Evolutionary conservation across 2,113 vertebrate species (phyloP).

Genomic region (Caloenas nicobarica): DNA sequence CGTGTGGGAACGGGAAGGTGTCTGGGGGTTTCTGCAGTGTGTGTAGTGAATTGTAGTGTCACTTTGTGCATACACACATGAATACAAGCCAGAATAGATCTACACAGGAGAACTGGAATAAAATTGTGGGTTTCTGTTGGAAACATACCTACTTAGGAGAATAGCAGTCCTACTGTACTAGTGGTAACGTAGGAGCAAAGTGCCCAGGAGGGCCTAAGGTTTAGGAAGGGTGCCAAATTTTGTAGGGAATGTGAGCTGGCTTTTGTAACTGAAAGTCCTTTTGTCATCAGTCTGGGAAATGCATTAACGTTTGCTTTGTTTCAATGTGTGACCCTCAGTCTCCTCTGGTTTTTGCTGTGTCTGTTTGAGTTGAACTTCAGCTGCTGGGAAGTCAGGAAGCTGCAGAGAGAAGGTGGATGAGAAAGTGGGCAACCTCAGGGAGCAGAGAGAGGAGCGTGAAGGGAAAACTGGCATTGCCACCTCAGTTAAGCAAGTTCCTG

Average conservation of each 20-base stretch:
- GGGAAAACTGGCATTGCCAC: not conserved
- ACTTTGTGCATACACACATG: not conserved
- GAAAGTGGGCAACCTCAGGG: not conserved
- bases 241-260: not conserved
- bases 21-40: not conserved
- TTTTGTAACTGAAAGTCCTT: not conserved
- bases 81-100: not conserved
- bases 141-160: fast-evolving
- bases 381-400: not conserved
- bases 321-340: not conserved
- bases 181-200: not conserved
- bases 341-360: not conserved
- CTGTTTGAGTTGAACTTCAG: not conserved
- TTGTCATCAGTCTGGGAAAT: not conserved
- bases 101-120: not conserved
- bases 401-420: not conserved
- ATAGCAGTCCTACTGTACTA: not conserved
- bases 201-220: not conserved
- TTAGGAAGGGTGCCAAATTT: not conserved
- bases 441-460: not conserved
- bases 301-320: not conserved
- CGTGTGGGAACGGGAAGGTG: not conserved
- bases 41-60: not conserved
- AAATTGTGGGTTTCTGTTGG: not conserved
- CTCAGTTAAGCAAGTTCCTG: not conserved